Percentiles rank a stretch among this genome's conserved stretches.
Evolutionary conservation across 2,888 invertebrate species (phyloP).

Genomic region (Dynastes tityus): DNA sequence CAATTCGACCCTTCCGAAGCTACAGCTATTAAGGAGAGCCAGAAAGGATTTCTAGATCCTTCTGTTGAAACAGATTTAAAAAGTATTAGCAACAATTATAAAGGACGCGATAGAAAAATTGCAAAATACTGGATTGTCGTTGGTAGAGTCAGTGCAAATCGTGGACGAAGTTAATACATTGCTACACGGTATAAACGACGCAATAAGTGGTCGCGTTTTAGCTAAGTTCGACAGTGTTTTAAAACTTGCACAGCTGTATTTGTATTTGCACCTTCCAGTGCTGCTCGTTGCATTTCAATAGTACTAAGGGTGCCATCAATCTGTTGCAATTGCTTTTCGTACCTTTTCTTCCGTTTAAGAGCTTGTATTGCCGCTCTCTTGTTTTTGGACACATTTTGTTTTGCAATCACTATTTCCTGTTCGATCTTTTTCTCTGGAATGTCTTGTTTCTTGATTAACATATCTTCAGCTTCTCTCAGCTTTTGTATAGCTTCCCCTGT

Average conservation of each 20-base stretch:
- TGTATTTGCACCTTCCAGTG: constrained; percentile 97
- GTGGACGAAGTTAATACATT: too few species aligned
- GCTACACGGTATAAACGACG: too few species aligned
- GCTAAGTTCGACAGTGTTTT: too few species aligned
- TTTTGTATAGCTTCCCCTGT: constrained; percentile 98
- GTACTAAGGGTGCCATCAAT: constrained; percentile 98
- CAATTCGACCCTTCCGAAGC: too few species aligned
- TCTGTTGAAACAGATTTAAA: too few species aligned
- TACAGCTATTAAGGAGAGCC: too few species aligned
- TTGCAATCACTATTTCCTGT: constrained; percentile 87
- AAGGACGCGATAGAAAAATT: too few species aligned
- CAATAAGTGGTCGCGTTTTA: too few species aligned
- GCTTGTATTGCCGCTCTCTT: constrained; percentile 98
- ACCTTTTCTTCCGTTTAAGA: constrained; percentile 96
- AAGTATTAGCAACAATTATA: too few species aligned
- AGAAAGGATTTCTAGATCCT: too few species aligned
- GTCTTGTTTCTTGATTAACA: constrained; percentile 97
- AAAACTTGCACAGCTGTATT: constrained; percentile 88
- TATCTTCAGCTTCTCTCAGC: constrained; percentile 96
- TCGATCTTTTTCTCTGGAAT: constrained; percentile 97
- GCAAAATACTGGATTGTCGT: too few species aligned
- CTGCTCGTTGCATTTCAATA: constrained; percentile 97
- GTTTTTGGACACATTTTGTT: constrained; percentile 95
- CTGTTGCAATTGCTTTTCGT: constrained; percentile 96
- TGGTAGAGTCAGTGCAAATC: too few species aligned